Conservation (phyloP, 1,140 invertebrate species). For the Lepidostoma basale region DNA sequence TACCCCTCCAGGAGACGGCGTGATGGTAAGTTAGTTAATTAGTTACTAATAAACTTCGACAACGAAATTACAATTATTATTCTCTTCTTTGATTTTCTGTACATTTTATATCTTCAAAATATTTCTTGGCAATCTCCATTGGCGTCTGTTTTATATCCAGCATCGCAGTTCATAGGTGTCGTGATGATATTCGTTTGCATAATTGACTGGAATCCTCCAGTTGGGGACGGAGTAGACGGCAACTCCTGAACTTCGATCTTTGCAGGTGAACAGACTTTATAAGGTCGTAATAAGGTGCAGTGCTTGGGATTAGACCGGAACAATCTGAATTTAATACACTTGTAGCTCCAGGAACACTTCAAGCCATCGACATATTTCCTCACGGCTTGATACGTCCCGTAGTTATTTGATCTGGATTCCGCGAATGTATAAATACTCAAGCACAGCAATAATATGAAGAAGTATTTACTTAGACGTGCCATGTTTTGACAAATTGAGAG, state of each 20-base stretch:
- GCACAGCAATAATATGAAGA: not conserved
- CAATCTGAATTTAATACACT: not conserved
- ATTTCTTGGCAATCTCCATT: not conserved
- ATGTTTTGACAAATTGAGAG: not conserved
- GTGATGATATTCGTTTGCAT: not conserved
- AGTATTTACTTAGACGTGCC: not conserved
- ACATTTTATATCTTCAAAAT: not conserved
- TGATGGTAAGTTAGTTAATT: too few relatives aligned
- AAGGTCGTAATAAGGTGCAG: not conserved
- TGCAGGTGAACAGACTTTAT: not conserved
- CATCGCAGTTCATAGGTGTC: not conserved
- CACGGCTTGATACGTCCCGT: not conserved
- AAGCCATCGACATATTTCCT: not conserved
- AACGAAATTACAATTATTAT: too few relatives aligned
- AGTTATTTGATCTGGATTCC: not conserved
- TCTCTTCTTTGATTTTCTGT: too few relatives aligned
- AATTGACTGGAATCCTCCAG: not conserved
- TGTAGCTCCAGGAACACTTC: not conserved
- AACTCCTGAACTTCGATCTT: not conserved
- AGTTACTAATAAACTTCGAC: too few relatives aligned
- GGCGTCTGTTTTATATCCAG: not conserved
- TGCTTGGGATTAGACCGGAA: not conserved
- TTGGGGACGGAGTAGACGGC: too few relatives aligned
- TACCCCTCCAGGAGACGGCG: too few relatives aligned
- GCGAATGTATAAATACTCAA: not conserved